Conservation (phyloP, 2,888 invertebrate species). For the Liopterus haemorrhoidalis region DNA sequence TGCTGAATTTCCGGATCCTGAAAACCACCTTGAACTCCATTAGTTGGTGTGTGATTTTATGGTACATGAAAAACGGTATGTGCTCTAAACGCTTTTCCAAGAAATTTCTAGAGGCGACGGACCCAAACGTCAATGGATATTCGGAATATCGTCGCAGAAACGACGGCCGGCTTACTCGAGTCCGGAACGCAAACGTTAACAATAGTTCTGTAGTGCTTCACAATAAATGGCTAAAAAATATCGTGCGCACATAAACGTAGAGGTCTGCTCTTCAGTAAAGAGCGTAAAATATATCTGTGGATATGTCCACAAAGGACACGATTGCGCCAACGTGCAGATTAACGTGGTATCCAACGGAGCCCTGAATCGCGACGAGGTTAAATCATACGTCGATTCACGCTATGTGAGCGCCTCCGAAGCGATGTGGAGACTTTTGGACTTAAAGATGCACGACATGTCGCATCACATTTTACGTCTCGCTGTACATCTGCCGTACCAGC, state of each 20-base stretch:
- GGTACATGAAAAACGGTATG: slow-evolving; percentile 28
- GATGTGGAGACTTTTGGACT: no score
- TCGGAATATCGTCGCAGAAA: slow-evolving; percentile 32
- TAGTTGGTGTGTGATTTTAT: no score
- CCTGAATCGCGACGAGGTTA: slow-evolving; percentile 31
- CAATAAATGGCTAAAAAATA: no score
- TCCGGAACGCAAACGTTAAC: slow-evolving; percentile 27
- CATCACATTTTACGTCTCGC: no score
- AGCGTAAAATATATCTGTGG: no score
- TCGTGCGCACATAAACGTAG: no score
- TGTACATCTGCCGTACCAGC: no score
- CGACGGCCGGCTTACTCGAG: slow-evolving; percentile 15
- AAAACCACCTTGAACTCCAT: slow-evolving; percentile 24
- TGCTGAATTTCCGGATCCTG: slow-evolving; percentile 26
- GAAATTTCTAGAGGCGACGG: slow-evolving; percentile 29
- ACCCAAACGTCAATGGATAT: slow-evolving; percentile 32
- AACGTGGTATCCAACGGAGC: slow-evolving; percentile 36
- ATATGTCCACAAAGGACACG: no score
- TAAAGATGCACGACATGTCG: no score
- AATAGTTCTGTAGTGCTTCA: slow-evolving; percentile 39
- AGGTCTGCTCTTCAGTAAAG: no score
- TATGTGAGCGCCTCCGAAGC: no score
- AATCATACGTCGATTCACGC: no score
- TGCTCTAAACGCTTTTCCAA: slow-evolving; percentile 37
- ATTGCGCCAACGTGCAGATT: slow-evolving; percentile 34